Evolutionary conservation across 30 jellyfish, hydroid and myxozoan genomes (phyloP), one percentile per base, ranked within the genome.

Genomic region (Catostylus mosaicus): DNA sequence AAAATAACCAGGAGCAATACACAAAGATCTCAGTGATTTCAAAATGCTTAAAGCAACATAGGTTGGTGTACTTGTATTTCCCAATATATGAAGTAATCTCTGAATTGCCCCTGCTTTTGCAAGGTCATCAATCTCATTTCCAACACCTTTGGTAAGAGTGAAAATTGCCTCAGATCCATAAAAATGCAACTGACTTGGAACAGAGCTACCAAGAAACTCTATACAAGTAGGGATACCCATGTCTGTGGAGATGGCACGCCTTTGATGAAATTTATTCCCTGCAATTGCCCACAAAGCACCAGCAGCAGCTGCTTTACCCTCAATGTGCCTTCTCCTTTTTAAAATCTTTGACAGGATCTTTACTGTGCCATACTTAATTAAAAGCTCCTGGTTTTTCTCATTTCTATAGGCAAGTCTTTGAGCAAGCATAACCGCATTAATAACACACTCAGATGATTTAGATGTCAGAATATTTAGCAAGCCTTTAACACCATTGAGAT

Each of bases 221-320:
- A 83, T 24, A 35, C 86, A 71, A 10, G 79, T 59, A 12, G 63
- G 19, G 0, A 35, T 30, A 26, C 93, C 93, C 65, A 83, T 71
- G 19, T 34, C 36, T 2, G 82, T 50, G 12, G 95, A 73, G 18
- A 85, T 73, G 26, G 88, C 88, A 43, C 88, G 61, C 50, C 68
- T 64, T 30, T 72, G 88, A 65, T 85, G 84, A 30, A 75, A 66
- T 43, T 75, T 85, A 22, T 66, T 35, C 8, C 88, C 95, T 29
- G 95, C 95, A 11, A 85, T 75, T 9, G 95, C 88, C 95, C 88
- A 73, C 38, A 75, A 61, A 1, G 88, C 88, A 8, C 88, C 83
- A 32, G 84, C 84, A 22, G 83, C 68, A 20, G 79, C 88, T 32
- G 78, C 88, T 32, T 75, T 85, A 10, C 67, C 80, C 7, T 67